These are phyloP conservation scores for Tricholaema leucomelas DNA, from an alignment of 2,113 vertebrate species.

Conservation along the genomic window DNA sequence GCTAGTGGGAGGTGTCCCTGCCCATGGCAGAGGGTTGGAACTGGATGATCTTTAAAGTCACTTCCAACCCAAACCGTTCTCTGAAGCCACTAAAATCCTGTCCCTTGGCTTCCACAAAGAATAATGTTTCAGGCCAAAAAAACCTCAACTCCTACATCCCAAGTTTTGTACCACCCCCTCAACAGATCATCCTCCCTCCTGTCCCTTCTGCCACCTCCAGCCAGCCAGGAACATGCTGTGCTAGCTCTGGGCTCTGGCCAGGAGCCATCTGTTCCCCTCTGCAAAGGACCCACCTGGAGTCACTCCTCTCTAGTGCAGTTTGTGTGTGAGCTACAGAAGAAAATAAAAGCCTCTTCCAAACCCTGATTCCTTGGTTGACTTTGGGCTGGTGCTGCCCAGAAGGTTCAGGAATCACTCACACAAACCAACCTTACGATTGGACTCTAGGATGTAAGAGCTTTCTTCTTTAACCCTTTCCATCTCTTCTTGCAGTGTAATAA, in stretches of 20 bases:
- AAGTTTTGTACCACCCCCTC: not conserved
- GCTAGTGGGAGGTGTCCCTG: too few species aligned
- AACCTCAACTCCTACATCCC: not conserved
- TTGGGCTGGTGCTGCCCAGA: not conserved
- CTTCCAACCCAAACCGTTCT: not conserved
- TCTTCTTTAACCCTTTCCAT: constrained; percentile 94
- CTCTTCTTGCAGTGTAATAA: constrained; percentile 97
- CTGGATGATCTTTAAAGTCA: too few species aligned
- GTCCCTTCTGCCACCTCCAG: not conserved
- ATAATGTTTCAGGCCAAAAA: not conserved
- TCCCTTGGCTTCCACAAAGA: not conserved
- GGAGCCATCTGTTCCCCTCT: not conserved
- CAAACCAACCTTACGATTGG: constrained; percentile 84
- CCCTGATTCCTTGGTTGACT: accelerated
- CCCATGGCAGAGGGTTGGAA: too few species aligned
- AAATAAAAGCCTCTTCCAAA: not conserved
- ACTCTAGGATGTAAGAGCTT: constrained; percentile 88
- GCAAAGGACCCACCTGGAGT: not conserved
- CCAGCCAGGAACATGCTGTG: accelerated
- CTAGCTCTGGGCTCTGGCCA: not conserved
- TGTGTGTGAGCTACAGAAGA: not conserved
- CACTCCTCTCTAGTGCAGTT: accelerated
- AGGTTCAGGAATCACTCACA: not conserved
- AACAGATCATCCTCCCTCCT: not conserved
- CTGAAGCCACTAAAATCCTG: not conserved